These are phyloP conservation scores for Platycheirus albimanus DNA, from an alignment of 2,888 invertebrate species.

Conservation along the genomic window DNA sequence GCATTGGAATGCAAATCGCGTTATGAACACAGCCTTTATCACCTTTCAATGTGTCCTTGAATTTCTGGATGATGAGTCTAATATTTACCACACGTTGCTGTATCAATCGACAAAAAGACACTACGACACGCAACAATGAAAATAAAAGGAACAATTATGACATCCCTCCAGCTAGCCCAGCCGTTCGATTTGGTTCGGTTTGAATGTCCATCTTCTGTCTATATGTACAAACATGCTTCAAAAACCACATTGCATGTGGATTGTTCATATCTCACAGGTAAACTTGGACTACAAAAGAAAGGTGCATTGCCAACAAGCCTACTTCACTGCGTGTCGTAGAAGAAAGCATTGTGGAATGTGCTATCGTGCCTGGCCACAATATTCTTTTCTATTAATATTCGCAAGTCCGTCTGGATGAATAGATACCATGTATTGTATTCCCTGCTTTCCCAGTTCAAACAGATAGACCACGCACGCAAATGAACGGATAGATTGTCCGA, in stretches of 20 bases:
- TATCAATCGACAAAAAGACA: slow-evolving; percentile 50
- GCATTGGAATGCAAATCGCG: slow-evolving; percentile 79
- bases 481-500: slow-evolving; percentile 58
- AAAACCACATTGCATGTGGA: slow-evolving; percentile 34
- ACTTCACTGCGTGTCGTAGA: not conserved
- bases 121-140: slow-evolving; percentile 33
- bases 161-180: too few species aligned
- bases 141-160: slow-evolving; percentile 24
- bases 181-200: slow-evolving; percentile 54
- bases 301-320: slow-evolving; percentile 51
- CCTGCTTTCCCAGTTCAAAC: not conserved
- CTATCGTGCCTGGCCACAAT: slow-evolving; percentile 19
- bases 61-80: slow-evolving; percentile 11
- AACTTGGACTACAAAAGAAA: slow-evolving; percentile 52
- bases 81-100: slow-evolving; percentile 30
- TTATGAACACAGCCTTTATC: slow-evolving; percentile 79
- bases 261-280: slow-evolving; percentile 37
- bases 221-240: slow-evolving; percentile 7
- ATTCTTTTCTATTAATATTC: slow-evolving; percentile 21
- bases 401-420: not conserved
- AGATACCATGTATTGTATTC: slow-evolving; percentile 1
- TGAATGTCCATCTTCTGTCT: slow-evolving; percentile 50
- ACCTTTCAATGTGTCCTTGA: slow-evolving; percentile 63
- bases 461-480: slow-evolving; percentile 41
- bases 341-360: slow-evolving; percentile 38